These are phyloP conservation scores for Myrmecophaga tridactyla DNA, from an alignment of 2,113 vertebrate genomes.

Conservation along the genomic window DNA sequence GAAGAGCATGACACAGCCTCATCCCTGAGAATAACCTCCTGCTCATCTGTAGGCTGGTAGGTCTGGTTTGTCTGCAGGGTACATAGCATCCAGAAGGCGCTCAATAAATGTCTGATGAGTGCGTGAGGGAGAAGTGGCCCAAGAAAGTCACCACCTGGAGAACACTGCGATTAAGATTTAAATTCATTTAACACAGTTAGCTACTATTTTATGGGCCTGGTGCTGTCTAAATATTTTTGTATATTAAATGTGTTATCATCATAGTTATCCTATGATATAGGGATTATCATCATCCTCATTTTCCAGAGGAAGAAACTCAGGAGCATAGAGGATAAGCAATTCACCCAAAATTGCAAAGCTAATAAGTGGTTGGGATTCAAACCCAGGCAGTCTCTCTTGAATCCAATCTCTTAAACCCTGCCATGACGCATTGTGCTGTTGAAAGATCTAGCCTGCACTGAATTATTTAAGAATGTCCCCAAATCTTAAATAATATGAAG, in stretches of 20 bases:
- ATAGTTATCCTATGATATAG: not conserved
- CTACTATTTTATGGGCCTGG: not conserved
- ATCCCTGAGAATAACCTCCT: not conserved
- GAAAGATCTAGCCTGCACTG: not conserved
- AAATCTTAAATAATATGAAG: not conserved
- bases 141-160: not conserved
- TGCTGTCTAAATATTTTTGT: not conserved
- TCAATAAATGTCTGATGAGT: not conserved
- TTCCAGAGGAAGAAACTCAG: too few species aligned
- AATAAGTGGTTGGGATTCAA: not conserved
- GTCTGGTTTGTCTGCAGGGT: not conserved
- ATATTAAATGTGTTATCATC: not conserved
- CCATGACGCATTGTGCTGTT: too few species aligned
- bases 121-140: not conserved
- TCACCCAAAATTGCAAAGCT: not conserved
- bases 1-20: not conserved
- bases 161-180: not conserved
- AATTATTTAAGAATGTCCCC: not conserved
- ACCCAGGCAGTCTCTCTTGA: not conserved
- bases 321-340: not conserved
- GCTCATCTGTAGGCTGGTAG: not conserved
- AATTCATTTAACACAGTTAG: not conserved
- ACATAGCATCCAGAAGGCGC: not conserved
- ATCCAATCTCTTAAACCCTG: not conserved
- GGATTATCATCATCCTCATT: not conserved